Base-by-base conservation (phyloP, 2,888 invertebrate genomes). In the Drosophila bunnanda region DNA sequence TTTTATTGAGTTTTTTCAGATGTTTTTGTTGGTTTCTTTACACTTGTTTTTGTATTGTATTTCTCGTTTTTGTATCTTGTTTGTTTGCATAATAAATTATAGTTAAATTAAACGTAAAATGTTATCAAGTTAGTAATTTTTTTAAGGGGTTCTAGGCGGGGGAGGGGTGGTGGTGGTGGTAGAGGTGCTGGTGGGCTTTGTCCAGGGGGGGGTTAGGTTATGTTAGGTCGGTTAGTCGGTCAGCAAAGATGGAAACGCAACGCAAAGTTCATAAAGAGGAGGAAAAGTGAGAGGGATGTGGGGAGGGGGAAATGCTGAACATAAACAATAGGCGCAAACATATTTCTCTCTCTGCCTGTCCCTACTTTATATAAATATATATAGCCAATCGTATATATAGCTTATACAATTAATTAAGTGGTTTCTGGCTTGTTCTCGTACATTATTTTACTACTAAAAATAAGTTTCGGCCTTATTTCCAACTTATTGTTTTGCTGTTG, bases 41-140 rank as follows among this genome's bases (percentile, higher is more conserved):
- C 82, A 84, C 71, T 76, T 78, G 76, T 79, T 76, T 76, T 76
- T 83, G 72, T 84, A 67, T 79, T 81, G 77, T 78, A 73, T 69
- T 78, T 80, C 44, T 79, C 66, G 75, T 74, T 28, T 83, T 77
- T 81, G 71, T 82, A 72, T 84, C 75, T 75, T 46, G 46, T 75
- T 77, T 84, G 84, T 72, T 72, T 84, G 88, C 84, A 71, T 72
- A 85, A 85, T 85, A 85, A 87, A 87, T 84, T 87, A 87, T 77
- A 87, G 69, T 66, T 82, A 78, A 84, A 87, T 82, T 84, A 87
- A 80, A 82, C 77, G 53, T 86, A 83, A 79, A 67, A 54, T 82
- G 65, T 80, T 78, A 84, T 75, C 77, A 76, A 81, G 74, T 79
- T 82, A 75, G 58, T 69, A 69, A 60, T 69, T 69, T 69, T 54